Percentiles rank a stretch among this genome's conserved stretches.
Conservation (phyloP, 2,113 vertebrate genomes). For the Lasiurus borealis region DNA sequence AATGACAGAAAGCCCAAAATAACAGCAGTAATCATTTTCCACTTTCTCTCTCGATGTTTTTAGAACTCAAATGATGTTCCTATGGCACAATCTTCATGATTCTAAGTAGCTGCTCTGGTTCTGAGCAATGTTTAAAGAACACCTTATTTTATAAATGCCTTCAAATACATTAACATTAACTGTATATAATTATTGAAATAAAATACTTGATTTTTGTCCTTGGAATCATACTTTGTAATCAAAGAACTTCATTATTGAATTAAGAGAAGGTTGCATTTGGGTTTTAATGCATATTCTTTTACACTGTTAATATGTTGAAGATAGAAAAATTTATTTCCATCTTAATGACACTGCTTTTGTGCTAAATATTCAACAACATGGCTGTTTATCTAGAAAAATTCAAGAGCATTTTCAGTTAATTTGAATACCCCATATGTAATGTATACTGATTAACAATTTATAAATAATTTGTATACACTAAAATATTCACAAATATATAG, state of each 20-base stretch:
- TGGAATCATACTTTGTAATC: slow-evolving; percentile 13
- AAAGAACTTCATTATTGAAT: slow-evolving; percentile 12
- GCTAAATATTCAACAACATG: slow-evolving; percentile 21
- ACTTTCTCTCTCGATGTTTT: slow-evolving; percentile 13
- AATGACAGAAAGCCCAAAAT: slow-evolving; percentile 52
- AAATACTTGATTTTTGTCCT: slow-evolving; percentile 37
- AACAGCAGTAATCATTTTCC: slow-evolving; percentile 34
- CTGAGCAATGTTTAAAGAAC: neutral
- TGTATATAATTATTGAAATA: slow-evolving; percentile 30
- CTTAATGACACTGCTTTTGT: slow-evolving; percentile 13
- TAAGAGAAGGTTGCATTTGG: neutral
- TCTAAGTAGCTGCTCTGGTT: neutral
- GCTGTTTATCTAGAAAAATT: neutral
- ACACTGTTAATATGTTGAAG: neutral
- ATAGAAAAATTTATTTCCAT: slow-evolving; percentile 43
- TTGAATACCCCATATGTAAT: neutral
- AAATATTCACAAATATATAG: neutral
- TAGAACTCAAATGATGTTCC: neutral
- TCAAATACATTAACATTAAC: neutral
- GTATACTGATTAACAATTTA: slow-evolving; percentile 10
- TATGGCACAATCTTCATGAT: neutral
- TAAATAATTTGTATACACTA: slow-evolving; percentile 40
- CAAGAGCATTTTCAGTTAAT: slow-evolving; percentile 6
- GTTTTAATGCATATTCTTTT: slow-evolving; percentile 25
- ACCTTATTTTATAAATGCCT: neutral